Base-by-base conservation (phyloP, 2,888 invertebrate genomes). In the Temnothorax unifasciatus region DNA sequence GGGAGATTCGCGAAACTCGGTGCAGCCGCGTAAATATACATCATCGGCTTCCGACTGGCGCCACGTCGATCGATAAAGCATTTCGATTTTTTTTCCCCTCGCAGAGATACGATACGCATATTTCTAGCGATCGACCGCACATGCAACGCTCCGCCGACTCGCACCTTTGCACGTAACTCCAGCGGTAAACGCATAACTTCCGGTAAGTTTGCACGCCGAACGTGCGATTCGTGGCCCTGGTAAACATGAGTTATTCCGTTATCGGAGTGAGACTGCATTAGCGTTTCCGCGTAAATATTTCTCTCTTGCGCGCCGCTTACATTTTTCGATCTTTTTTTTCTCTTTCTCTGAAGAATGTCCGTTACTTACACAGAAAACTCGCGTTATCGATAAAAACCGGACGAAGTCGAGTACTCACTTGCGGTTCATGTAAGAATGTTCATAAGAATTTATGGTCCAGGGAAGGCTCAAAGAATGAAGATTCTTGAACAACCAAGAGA, bases 261-360 rank as follows among this genome's bases (percentile, higher is more conserved):
- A 83, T 86, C 85, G 83, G 69, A 79, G 79, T 74, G 85, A 66
- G 66, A 76, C 82, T 85, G 86, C 88, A 85, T 90, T 90, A 87
- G 81, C 84, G 83, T 84, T 90, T 83, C 15, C 71, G 50, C 69
- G 57, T 64, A 77, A 66, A 77, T 73, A 52, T 77, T 76, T 44
- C 34, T 18, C 66, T 15, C 59, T 34, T 15, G 25, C 21, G 25
- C 52, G 29, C 38, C 69, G 25, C 59, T 76, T 61, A 34, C 74
- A 77, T 69, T 82, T 59, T 54, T 79, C 85, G 79, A 64, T 88
- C 75, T 25, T 54, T 77, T 77, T 54, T 85, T 79, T 44, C 15
- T 71, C 47, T 63, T 29, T n/a, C 8, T 8, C 4, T 63, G 13
- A 38, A 59, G 15, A 75, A 21, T 34, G 34, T 25, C 44, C 59